Percentiles rank a stretch among this genome's conserved stretches.
Evolutionary conservation across 2,888 invertebrate species (phyloP).

Genomic region (Choristoneura rosaceana): DNA sequence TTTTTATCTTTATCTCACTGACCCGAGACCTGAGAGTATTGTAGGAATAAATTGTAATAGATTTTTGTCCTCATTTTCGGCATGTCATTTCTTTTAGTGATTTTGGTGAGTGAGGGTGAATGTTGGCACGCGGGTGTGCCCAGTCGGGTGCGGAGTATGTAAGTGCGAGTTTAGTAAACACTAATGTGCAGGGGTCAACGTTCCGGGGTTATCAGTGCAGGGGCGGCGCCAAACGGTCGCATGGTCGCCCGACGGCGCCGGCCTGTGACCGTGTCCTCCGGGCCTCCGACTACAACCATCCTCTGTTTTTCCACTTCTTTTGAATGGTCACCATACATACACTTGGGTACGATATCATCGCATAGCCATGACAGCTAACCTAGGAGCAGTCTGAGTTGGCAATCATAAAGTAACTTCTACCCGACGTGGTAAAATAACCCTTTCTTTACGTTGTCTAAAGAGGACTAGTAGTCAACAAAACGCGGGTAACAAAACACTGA

Average conservation of each 20-base stretch:
- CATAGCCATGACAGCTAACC: no score
- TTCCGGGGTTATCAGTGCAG: slow-evolving; percentile 78
- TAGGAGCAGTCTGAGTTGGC: not conserved
- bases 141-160: slow-evolving; percentile 55
- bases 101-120: not conserved
- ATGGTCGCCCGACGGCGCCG: slow-evolving; percentile 56
- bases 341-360: not conserved
- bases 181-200: slow-evolving; percentile 79
- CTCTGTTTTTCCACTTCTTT: slow-evolving; percentile 14
- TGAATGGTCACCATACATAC: not conserved
- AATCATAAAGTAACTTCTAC: not conserved
- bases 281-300: slow-evolving; percentile 42
- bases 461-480: not conserved
- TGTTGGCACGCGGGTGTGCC: slow-evolving; percentile 46
- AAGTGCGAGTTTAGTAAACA: slow-evolving; percentile 74
- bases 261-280: slow-evolving; percentile 45
- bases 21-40: slow-evolving; percentile 47
- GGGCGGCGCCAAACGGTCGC: slow-evolving; percentile 81
- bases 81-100: not conserved
- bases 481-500: not conserved
- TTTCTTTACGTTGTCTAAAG: not conserved
- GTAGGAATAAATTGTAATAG: slow-evolving; percentile 44
- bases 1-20: slow-evolving; percentile 48
- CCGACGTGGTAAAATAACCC: not conserved
- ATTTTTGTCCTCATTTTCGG: slow-evolving; percentile 3